Conservation (phyloP, 1,140 invertebrate species). For the Drosophila tani region DNA sequence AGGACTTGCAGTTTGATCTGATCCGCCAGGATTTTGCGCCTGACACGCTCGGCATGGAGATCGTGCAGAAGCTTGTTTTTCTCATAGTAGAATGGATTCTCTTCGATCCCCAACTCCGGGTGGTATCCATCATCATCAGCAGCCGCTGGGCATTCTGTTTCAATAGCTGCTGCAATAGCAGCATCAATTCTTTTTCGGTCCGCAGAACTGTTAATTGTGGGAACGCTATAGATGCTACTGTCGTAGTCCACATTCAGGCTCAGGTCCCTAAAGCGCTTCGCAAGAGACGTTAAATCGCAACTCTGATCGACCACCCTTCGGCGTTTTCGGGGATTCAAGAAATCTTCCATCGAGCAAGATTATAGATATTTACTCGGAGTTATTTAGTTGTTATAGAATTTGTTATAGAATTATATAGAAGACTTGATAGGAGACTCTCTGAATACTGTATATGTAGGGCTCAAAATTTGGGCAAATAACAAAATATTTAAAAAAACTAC, state of each 20-base stretch:
- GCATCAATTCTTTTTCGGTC: not conserved
- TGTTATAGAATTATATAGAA: too few species aligned
- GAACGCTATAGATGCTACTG: too few species aligned
- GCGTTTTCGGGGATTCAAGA: not conserved
- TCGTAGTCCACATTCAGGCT: not conserved
- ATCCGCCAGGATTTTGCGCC: not conserved
- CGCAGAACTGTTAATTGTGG: not conserved
- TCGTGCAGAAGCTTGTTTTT: not conserved
- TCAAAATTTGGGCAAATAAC: too few species aligned
- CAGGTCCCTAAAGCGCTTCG: conserved; percentile 1
- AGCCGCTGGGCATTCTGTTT: not conserved
- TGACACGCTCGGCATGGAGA: conserved; percentile 2
- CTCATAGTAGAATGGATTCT: not conserved
- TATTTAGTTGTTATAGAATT: not conserved
- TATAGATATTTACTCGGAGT: too few species aligned
- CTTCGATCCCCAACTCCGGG: not conserved
- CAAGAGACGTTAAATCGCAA: not conserved
- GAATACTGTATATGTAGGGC: not conserved
- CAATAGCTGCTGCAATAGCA: too few species aligned
- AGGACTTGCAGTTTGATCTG: not conserved
- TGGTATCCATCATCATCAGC: not conserved
- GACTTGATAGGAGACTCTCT: not conserved
- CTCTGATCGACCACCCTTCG: conserved; percentile 1
- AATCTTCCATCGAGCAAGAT: not conserved
- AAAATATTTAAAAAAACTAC: too few species aligned